These are phyloP conservation scores for Mormoops blainvillei DNA, from an alignment of 2,113 vertebrate genomes.

Conservation along the genomic window DNA sequence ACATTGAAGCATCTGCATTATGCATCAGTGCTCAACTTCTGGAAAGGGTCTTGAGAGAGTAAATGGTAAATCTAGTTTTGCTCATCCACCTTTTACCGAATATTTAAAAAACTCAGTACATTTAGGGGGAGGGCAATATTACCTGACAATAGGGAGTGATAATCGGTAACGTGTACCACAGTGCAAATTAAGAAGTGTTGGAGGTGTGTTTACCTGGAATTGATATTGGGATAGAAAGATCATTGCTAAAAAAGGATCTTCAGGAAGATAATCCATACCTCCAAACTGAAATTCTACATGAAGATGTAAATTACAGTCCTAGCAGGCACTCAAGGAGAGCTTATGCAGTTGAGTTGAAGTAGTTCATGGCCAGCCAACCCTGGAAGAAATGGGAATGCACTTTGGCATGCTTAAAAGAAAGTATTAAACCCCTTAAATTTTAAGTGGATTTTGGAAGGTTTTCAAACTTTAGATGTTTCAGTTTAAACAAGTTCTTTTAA, in stretches of 20 bases:
- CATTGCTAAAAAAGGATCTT: not conserved
- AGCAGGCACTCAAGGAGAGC: not conserved
- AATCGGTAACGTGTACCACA: not conserved
- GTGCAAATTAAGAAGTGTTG: not conserved
- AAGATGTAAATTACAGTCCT: not conserved
- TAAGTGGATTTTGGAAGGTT: not conserved
- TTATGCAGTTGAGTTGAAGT: slow-evolving; percentile 10
- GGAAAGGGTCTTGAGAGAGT: not conserved
- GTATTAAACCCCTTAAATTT: not conserved
- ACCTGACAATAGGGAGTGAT: not conserved
- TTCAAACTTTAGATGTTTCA: slow-evolving; percentile 8
- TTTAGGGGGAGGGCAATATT: not conserved
- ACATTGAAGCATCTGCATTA: not conserved
- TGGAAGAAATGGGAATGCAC: not conserved
- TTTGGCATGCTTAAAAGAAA: not conserved
- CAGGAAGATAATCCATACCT: not conserved
- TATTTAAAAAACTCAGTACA: not conserved
- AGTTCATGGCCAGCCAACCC: not conserved
- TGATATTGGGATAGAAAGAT: slow-evolving; percentile 13
- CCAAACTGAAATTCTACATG: not conserved
- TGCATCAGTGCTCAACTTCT: not conserved
- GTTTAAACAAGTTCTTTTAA: slow-evolving; percentile 2
- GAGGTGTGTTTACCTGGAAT: not conserved
- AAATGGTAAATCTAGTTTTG: not conserved
- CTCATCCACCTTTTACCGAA: not conserved